Evolutionary conservation across 2,113 vertebrate genomes (phyloP).

Genomic region (Ovis canadensis): DNA sequence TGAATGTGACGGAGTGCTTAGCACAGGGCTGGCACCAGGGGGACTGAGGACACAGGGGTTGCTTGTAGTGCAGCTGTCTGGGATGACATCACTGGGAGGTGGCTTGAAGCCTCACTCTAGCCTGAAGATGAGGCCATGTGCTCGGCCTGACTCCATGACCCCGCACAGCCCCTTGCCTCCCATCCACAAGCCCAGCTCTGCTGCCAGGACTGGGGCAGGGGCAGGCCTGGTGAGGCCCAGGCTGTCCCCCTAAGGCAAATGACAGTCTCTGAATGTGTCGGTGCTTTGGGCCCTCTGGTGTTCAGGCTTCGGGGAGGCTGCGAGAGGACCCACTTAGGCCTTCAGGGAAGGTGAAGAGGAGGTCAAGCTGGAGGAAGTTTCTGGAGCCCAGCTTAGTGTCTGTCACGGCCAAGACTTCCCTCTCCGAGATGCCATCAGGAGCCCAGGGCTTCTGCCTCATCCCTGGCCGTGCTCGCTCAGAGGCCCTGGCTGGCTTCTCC

Average conservation of each 20-base stretch:
- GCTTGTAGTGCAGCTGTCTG: not conserved
- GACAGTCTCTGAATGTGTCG: not conserved
- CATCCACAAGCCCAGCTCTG: not conserved
- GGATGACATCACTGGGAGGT: not conserved
- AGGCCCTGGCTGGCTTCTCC: not conserved
- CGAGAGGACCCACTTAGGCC: not conserved
- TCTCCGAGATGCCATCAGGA: accelerated
- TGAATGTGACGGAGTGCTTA: not conserved
- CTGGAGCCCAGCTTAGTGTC: not conserved
- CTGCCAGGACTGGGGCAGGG: not conserved
- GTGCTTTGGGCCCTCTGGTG: not conserved
- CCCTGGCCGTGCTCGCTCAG: not conserved
- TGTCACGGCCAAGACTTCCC: not conserved
- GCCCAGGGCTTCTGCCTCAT: not conserved
- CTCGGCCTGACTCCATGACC: not conserved
- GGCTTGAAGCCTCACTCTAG: not conserved
- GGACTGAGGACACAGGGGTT: not conserved
- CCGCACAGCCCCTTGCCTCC: not conserved
- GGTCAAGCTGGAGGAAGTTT: not conserved
- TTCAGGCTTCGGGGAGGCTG: not conserved
- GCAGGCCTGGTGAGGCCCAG: not conserved
- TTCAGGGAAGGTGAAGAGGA: not conserved
- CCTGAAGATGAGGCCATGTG: not conserved
- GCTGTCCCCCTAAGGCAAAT: not conserved
- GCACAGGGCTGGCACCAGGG: not conserved